Conservation (phyloP, 2,888 invertebrate species). For the Drosophila rellima region DNA sequence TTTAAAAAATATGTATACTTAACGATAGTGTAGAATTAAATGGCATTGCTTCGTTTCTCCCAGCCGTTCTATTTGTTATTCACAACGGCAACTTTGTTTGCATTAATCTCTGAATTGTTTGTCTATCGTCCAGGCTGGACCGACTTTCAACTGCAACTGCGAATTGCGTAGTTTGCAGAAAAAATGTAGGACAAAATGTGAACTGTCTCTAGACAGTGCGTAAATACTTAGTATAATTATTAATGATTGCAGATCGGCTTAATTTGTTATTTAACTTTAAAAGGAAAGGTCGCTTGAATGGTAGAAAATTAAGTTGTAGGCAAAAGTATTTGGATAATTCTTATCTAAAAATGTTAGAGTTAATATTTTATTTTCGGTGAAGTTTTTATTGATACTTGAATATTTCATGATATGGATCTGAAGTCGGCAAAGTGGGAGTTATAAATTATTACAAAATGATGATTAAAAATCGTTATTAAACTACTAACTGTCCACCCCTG, state of each 20-base stretch:
- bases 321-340: no score
- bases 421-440: no score
- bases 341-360: no score
- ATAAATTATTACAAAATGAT: no score
- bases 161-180: conserved; percentile 55
- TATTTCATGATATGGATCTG: neutral
- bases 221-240: conserved; percentile 1
- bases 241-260: neutral
- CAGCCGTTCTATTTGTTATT: conserved; percentile 37
- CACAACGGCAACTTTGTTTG: conserved; percentile 51
- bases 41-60: conserved; percentile 49
- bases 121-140: conserved; percentile 15
- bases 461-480: no score
- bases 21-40: conserved; percentile 47
- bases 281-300: neutral
- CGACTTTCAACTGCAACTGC: conserved; percentile 26
- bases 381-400: neutral
- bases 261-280: neutral
- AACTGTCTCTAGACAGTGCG: conserved; percentile 2
- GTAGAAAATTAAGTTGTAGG: neutral
- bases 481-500: no score
- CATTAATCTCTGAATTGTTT: conserved; percentile 52
- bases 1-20: conserved; percentile 22
- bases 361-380: neutral
- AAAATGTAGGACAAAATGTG: conserved; percentile 38